Percentiles rank a stretch among this genome's conserved stretches.
These are phyloP conservation scores for Gibbula magus DNA, from an alignment of 2,888 invertebrate genomes.

Conservation along the genomic window DNA sequence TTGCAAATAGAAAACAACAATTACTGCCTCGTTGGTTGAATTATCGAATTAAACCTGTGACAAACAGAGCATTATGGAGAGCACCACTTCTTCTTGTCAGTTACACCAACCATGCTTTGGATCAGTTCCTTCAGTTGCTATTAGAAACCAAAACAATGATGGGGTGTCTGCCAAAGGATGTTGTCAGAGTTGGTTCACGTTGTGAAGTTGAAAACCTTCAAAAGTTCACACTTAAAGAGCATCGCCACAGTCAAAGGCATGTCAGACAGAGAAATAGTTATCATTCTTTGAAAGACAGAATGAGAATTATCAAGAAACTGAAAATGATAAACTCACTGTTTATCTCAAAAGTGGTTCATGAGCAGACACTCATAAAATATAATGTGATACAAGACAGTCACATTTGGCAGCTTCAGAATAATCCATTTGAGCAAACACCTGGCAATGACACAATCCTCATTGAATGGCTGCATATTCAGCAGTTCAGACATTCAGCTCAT, in stretches of 20 bases:
- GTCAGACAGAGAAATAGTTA: not conserved
- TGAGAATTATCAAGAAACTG: not conserved
- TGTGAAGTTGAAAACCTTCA: constrained; percentile 54
- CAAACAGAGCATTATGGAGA: not conserved
- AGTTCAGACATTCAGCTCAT: not conserved
- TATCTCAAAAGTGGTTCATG: no score
- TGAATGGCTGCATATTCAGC: not conserved
- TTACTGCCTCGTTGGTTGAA: constrained; percentile 22
- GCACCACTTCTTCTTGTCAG: constrained; percentile 85
- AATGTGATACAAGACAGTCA: not conserved
- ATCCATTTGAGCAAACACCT: not conserved
- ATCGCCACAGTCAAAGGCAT: not conserved
- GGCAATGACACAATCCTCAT: not conserved
- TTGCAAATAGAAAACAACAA: constrained; percentile 77
- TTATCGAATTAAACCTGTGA: not conserved
- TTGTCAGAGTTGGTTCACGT: constrained; percentile 69
- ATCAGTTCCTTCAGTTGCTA: constrained; percentile 85
- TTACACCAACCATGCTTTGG: constrained; percentile 90
- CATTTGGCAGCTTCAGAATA: not conserved
- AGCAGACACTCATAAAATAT: no score
- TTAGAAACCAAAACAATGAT: constrained; percentile 15
- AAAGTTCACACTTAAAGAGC: constrained; percentile 35
- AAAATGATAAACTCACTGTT: not conserved
- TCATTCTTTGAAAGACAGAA: not conserved
- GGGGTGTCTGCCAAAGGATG: constrained; percentile 43